phyloP scores from a whole-genome alignment of 2,113 vertebrate genomes.

The Mohoua ochrocephala region DNA sequence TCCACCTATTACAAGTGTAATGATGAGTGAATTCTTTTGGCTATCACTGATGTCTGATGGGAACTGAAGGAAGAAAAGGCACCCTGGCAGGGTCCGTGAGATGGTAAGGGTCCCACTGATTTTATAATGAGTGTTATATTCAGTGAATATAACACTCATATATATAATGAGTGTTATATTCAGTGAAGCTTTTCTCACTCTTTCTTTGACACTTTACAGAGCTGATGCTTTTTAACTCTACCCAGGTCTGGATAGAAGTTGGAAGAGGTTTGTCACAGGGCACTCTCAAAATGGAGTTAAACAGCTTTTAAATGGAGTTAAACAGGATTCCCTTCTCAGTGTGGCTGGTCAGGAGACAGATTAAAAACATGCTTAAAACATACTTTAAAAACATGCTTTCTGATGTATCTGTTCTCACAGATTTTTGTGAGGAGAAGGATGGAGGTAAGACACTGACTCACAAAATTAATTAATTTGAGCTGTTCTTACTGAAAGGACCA shows the following conservation, averaged over 20 bases:
- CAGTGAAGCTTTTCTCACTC: neutral
- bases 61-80: neutral
- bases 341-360: neutral
- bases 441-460: neutral
- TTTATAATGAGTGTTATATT: neutral
- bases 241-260: neutral
- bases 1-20: neutral
- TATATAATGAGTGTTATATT: neutral
- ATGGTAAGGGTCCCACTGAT: neutral
- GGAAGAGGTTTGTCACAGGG: neutral
- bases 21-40: neutral
- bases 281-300: neutral
- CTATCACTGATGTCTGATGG: neutral
- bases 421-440: neutral
- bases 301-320: neutral
- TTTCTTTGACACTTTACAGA: neutral
- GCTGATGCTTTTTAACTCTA: neutral
- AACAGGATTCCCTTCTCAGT: neutral
- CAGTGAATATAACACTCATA: too few species aligned
- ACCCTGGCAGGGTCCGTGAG: neutral
- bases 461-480: neutral
- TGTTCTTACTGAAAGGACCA: neutral
- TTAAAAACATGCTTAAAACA: neutral
- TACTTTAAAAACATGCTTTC: neutral
- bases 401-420: neutral